Base-by-base conservation (phyloP, 1,140 invertebrate species). In the Lethrus apterus region DNA sequence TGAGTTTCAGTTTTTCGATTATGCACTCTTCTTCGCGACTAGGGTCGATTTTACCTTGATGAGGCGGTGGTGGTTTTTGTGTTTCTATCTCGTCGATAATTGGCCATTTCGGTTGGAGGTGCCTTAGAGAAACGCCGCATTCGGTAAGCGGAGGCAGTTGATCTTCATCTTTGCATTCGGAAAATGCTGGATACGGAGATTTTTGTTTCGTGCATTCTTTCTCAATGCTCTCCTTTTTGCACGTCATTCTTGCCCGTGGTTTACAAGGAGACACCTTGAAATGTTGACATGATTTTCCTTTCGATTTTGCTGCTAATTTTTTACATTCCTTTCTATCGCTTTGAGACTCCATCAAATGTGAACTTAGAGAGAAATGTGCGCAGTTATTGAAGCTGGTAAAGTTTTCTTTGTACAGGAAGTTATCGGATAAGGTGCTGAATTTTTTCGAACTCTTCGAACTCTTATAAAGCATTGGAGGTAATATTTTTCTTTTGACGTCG, bases 101-200 rank as follows among this genome's bases (percentile, higher is more conserved):
- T 18, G 44, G 44, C 19, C 19, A 38, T 14, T 24, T 38, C 3
- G 44, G 44, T 26, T 46, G 44, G 3, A 46, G 17, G 26, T 38
- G 15, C 11, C n/a, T 33, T n/a, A 26, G 21, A 13, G 10, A 1
- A 13, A 18, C 20, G 11, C 2, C n/a, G 13, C 33, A 38, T 38
- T 46, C 44, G 9, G 21, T 38, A 4, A 46, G 36, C 8, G 10
- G 10, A 9, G 20, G 13, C 4, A 18, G 21, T 9, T 4, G 23
- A 13, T 46, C 9, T 18, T 46, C 18, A 7, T 46, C 44, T 17
- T 35, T 26, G 24, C 33, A 46, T 38, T 46, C 44, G 13, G 44
- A 35, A 10, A 46, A 46, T 4, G 32, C 5, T 14, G 33, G 33
- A 38, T 46, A 46, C 11, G 44, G 44, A 2, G 44, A 13, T 11